A percentile compares a stretch with the other conserved stretches of the same genome.
phyloP scores from a whole-genome alignment of 2,113 vertebrate genomes.

The Dunckerocampus dactyliophorus region DNA sequence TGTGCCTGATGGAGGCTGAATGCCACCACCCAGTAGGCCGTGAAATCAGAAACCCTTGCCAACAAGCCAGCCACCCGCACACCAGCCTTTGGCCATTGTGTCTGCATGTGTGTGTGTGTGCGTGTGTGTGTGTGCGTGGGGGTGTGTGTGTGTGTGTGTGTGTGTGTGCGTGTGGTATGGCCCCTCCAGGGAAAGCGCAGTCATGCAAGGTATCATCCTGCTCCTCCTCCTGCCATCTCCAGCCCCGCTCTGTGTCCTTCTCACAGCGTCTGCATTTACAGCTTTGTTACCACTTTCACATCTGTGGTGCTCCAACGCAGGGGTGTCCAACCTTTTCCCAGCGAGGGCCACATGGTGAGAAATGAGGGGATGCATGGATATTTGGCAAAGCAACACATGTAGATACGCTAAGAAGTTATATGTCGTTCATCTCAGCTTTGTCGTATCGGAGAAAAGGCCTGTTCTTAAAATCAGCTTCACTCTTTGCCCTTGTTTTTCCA shows the following conservation, averaged over 20 bases:
- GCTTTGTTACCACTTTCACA: conserved; percentile 24
- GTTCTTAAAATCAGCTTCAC: no score
- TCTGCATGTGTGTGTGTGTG: conserved; percentile 29
- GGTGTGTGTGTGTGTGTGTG: conserved; percentile 32
- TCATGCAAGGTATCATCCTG: conserved; percentile 68
- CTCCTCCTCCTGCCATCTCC: conserved; percentile 50
- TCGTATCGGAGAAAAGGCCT: no score
- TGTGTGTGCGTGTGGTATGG: conserved; percentile 32
- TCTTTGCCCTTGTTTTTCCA: no score
- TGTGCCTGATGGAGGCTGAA: conserved; percentile 60
- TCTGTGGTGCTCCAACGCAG: no score
- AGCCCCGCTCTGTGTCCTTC: conserved; percentile 27
- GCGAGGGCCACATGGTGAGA: no score
- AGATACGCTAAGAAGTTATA: no score
- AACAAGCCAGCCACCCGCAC: conserved; percentile 71
- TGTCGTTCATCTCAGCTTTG: no score
- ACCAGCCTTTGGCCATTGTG: conserved; percentile 42
- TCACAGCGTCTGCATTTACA: conserved; percentile 1
- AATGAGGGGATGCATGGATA: no score
- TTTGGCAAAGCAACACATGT: no score
- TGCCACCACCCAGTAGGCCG: conserved; percentile 73
- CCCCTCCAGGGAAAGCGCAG: conserved; percentile 62
- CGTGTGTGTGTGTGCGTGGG: conserved; percentile 38
- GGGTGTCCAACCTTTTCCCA: no score
- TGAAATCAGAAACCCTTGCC: conserved; percentile 73